Evolutionary conservation across 2,113 vertebrate genomes (phyloP).

Genomic region (Anseranas semipalmata): DNA sequence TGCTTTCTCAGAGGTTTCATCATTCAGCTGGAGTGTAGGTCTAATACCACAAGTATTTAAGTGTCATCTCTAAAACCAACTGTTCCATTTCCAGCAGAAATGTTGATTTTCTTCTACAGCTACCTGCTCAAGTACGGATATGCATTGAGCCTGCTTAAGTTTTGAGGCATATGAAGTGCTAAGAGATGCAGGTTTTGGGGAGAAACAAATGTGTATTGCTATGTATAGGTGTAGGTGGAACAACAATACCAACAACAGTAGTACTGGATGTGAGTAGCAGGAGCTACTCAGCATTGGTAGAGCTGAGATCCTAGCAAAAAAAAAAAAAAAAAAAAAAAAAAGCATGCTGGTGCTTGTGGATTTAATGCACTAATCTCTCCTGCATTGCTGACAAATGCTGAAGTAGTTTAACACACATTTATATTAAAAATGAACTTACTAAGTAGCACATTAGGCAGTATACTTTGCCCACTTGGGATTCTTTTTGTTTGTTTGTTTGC

Average conservation of each 20-base stretch:
- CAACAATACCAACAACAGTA: not conserved
- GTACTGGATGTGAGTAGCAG: not conserved
- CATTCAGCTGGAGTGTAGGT: not conserved
- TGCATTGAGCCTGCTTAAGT: not conserved
- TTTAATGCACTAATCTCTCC: not conserved
- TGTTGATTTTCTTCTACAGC: not conserved
- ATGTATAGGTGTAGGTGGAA: rapidly evolving
- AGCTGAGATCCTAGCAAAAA: not conserved
- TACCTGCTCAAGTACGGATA: not conserved
- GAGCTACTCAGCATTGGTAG: not conserved
- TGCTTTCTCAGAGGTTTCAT: not conserved
- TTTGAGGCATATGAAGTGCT: not conserved
- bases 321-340: rapidly evolving
- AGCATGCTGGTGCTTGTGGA: not conserved
- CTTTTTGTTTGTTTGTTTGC: not conserved
- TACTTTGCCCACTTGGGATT: not conserved
- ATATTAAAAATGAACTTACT: not conserved
- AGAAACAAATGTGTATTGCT: not conserved
- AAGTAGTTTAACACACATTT: not conserved
- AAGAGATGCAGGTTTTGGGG: not conserved
- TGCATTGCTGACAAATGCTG: not conserved
- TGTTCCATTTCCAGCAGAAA: not conserved
- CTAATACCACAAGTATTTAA: not conserved
- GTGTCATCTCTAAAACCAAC: not conserved
- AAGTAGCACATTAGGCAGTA: not conserved